A percentile compares a stretch with the other conserved stretches of the same genome.
Evolutionary conservation across 2,113 vertebrate genomes (phyloP).

Genomic region (Brachyhypopomus occidentalis): DNA sequence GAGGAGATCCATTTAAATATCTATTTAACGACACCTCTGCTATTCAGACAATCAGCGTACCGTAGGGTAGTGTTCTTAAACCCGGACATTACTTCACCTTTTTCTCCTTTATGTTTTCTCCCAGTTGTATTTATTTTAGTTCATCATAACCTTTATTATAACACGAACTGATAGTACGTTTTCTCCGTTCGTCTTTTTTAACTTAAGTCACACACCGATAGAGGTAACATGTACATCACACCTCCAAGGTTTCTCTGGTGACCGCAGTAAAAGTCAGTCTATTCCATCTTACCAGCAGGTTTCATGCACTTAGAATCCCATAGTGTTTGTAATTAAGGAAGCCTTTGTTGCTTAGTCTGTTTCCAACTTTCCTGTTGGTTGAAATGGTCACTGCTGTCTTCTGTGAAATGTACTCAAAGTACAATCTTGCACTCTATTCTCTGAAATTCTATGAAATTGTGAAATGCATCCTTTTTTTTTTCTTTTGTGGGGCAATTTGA

Average conservation of each 20-base stretch:
- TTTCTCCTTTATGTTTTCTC: conserved; percentile 24
- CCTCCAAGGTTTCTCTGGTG: background rate
- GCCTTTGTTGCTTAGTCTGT: background rate
- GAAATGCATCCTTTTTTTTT: conserved; percentile 21
- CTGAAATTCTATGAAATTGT: conserved; percentile 36
- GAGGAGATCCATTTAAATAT: background rate
- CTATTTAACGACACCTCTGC: conserved; percentile 41
- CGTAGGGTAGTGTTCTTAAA: conserved; percentile 32
- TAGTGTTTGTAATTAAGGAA: conserved; percentile 20
- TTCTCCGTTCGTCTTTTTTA: conserved; percentile 18
- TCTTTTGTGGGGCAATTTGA: conserved; percentile 19
- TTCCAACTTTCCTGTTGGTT: background rate
- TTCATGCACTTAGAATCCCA: conserved; percentile 16
- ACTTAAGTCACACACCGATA: background rate
- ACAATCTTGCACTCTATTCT: conserved; percentile 51
- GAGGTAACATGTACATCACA: background rate
- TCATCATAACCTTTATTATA: background rate
- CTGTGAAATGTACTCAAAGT: conserved; percentile 72
- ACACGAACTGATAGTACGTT: background rate
- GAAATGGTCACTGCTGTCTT: conserved; percentile 26
- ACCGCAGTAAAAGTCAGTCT: background rate
- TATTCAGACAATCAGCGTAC: conserved; percentile 59
- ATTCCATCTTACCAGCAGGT: conserved; percentile 3
- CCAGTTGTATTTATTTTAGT: conserved; percentile 38
- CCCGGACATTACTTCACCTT: conserved; percentile 28